Evolutionary conservation across 30 jellyfish, hydroid and myxozoan species (phyloP).

Genomic region (Chironex yamaguchii): DNA sequence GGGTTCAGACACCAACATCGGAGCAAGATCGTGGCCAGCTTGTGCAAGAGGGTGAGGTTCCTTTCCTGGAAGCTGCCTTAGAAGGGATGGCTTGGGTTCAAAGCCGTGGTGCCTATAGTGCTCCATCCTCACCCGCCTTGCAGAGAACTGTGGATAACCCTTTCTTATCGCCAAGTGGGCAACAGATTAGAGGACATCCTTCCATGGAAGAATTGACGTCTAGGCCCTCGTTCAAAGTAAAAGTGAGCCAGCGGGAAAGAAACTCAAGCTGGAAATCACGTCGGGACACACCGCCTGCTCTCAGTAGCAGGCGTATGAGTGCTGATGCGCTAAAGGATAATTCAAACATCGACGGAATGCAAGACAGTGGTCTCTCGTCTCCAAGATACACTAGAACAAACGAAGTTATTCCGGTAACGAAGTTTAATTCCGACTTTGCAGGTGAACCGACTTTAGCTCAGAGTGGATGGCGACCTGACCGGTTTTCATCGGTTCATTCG

Average conservation of each 20-base stretch:
- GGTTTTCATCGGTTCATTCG: constrained; percentile 79
- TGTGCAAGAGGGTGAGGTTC: constrained; percentile 54
- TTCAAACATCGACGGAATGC: constrained; percentile 44
- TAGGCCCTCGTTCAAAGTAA: constrained; percentile 74
- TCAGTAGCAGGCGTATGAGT: constrained; percentile 62
- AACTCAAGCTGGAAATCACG: constrained; percentile 55
- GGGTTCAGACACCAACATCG: constrained; percentile 89
- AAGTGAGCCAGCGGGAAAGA: constrained; percentile 41
- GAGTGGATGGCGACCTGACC: constrained; percentile 92
- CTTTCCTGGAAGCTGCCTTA: constrained; percentile 79
- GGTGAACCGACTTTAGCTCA: constrained; percentile 60
- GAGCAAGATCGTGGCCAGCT: constrained; percentile 79
- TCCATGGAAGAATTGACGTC: constrained; percentile 91
- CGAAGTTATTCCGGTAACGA: background rate
- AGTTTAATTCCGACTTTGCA: background rate
- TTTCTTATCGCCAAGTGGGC: constrained; percentile 72
- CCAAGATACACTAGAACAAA: constrained; percentile 62
- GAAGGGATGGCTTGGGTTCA: constrained; percentile 91
- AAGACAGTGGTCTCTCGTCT: constrained; percentile 82
- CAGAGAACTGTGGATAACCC: constrained; percentile 78
- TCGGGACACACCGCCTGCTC: constrained; percentile 73
- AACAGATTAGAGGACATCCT: constrained; percentile 88
- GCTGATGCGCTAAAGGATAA: constrained; percentile 56
- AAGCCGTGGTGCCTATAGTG: constrained; percentile 99
- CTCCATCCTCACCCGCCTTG: constrained; percentile 99